These are phyloP conservation scores for Cyphomyrus plagiostoma DNA, from an alignment of 2,113 vertebrate genomes.

Conservation along the genomic window DNA sequence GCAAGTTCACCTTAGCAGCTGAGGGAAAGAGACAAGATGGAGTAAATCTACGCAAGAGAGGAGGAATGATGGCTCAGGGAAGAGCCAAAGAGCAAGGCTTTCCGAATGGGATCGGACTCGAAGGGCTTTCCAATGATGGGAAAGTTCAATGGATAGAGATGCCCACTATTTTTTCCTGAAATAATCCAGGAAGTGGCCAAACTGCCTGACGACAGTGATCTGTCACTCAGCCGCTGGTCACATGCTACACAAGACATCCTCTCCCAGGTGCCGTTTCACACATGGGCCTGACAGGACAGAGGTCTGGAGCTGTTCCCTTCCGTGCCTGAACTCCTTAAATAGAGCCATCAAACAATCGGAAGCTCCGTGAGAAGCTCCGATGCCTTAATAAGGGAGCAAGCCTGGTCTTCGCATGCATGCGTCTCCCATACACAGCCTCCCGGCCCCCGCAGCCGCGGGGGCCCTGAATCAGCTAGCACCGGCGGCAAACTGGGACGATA, in stretches of 20 bases:
- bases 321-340: constrained; percentile 8
- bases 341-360: not conserved
- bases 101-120: not conserved
- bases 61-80: not conserved
- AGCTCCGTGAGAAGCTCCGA: constrained; percentile 22
- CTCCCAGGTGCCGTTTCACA: not conserved
- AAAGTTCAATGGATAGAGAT: not conserved
- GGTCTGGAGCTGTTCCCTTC: not conserved
- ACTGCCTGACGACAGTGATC: not conserved
- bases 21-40: not conserved
- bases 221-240: not conserved
- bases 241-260: not conserved
- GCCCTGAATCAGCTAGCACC: constrained; percentile 45
- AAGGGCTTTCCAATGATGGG: not conserved
- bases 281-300: not conserved
- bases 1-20: not conserved
- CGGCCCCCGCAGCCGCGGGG: not conserved
- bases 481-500: constrained; percentile 48
- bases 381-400: constrained; percentile 68
- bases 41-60: not conserved
- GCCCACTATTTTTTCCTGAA: not conserved
- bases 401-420: constrained; percentile 35
- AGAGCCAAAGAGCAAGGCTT: not conserved
- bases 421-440: constrained; percentile 54
- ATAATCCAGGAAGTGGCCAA: not conserved